phyloP scores from a whole-genome alignment of 2,113 vertebrate genomes.

The Neopipo cinnamomea region DNA sequence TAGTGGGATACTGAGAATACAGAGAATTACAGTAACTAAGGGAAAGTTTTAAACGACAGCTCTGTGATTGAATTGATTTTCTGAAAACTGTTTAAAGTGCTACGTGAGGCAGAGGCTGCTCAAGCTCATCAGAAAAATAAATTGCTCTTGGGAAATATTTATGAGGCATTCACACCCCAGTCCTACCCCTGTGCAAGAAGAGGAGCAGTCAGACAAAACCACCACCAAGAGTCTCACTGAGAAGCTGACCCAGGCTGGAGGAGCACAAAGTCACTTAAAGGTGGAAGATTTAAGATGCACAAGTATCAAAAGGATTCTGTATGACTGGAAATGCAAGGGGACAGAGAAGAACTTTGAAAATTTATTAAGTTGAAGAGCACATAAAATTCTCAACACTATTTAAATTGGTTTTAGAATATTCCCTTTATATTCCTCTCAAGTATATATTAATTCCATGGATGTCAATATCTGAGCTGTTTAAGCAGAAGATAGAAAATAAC shows the following conservation, averaged over 20 bases:
- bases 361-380: not conserved
- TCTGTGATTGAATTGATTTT: conserved; percentile 62
- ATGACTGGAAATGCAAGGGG: not conserved
- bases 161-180: conserved; percentile 47
- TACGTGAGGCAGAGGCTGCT: conserved; percentile 37
- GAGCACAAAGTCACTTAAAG: not conserved
- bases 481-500: not conserved
- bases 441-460: not conserved
- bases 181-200: not conserved
- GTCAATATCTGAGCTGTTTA: not conserved
- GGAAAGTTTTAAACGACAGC: conserved; percentile 58
- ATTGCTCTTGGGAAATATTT: conserved; percentile 60
- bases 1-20: conserved; percentile 6
- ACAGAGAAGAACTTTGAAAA: not conserved
- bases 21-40: conserved; percentile 63
- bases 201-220: not conserved
- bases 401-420: not conserved
- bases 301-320: not conserved
- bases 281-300: not conserved
- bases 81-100: conserved; percentile 50
- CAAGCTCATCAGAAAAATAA: conserved; percentile 61
- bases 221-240: not conserved
- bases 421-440: not conserved
- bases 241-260: not conserved
- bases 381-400: not conserved